Conservation (phyloP, 1,140 invertebrate species). For the Drosophila ercepeae region DNA sequence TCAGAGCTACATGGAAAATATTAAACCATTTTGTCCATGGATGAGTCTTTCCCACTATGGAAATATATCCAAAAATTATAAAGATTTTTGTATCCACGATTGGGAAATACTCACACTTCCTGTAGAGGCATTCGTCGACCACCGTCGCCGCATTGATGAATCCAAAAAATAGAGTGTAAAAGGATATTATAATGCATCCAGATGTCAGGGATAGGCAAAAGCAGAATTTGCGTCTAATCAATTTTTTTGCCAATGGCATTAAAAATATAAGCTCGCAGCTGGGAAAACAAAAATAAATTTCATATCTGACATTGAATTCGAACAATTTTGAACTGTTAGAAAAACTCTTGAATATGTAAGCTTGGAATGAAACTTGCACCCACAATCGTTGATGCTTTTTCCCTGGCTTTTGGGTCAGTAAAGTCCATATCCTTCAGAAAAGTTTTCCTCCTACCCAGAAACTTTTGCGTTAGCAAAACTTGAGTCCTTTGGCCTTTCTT, state of each 20-base stretch:
- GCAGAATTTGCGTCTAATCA: conserved; percentile 9
- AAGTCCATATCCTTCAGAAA: conserved; percentile 15
- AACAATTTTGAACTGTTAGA: neutral
- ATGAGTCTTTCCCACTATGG: conserved; percentile 9
- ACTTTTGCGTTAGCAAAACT: conserved; percentile 39
- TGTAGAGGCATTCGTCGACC: conserved; percentile 18
- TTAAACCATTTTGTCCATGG: conserved; percentile 31
- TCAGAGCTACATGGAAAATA: conserved; percentile 28
- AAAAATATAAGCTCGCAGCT: conserved; percentile 14
- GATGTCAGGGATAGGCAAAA: conserved; percentile 16
- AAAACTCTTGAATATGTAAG: neutral
- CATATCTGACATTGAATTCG: conserved; percentile 24
- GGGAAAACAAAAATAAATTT: conserved; percentile 5
- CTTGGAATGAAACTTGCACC: neutral
- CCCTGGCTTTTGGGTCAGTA: conserved; percentile 9
- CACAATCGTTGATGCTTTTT: conserved; percentile 1
- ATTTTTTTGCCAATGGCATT: conserved; percentile 25
- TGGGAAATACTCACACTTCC: conserved; percentile 10
- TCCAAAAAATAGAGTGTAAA: conserved; percentile 39
- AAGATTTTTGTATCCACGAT: neutral
- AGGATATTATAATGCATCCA: conserved; percentile 37
- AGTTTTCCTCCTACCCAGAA: conserved; percentile 16
- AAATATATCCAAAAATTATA: neutral
- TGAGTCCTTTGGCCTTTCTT: conserved; percentile 36
- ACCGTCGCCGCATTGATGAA: conserved; percentile 30